Evolutionary conservation across 2,113 vertebrate species (phyloP).

Genomic region (Xerus inauris): DNA sequence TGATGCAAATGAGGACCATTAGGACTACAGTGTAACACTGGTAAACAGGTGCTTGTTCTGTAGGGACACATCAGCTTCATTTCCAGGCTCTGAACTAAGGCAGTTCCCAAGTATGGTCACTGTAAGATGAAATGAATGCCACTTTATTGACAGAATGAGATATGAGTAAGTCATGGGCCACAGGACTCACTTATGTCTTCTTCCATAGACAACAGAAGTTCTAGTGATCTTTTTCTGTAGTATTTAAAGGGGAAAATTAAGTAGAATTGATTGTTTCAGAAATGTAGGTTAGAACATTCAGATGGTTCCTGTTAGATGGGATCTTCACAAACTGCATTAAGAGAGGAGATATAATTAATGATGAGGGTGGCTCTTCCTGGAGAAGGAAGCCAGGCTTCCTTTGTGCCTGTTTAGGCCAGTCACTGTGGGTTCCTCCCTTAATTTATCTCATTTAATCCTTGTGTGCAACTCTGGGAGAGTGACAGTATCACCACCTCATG

Average conservation of each 20-base stretch:
- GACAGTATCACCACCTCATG: background rate
- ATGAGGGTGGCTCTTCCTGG: background rate
- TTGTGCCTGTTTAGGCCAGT: background rate
- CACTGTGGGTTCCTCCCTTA: accelerated
- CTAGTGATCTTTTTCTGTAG: background rate
- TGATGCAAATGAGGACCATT: background rate
- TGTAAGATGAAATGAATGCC: accelerated
- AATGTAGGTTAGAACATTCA: background rate
- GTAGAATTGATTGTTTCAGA: background rate
- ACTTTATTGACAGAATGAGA: background rate
- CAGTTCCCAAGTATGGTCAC: too few species aligned
- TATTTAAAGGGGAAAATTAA: background rate
- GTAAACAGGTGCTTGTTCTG: accelerated
- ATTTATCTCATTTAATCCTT: background rate
- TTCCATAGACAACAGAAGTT: background rate
- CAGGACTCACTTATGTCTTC: background rate
- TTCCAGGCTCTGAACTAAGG: background rate
- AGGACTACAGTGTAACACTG: accelerated
- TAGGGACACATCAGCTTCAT: background rate
- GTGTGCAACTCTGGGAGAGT: background rate
- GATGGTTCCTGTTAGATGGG: background rate
- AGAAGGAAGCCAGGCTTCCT: too few species aligned
- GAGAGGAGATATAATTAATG: background rate
- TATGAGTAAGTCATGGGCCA: background rate
- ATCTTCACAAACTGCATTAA: background rate